These are phyloP conservation scores for Acheta domesticus DNA, from an alignment of 2,888 invertebrate genomes.

Conservation along the genomic window DNA sequence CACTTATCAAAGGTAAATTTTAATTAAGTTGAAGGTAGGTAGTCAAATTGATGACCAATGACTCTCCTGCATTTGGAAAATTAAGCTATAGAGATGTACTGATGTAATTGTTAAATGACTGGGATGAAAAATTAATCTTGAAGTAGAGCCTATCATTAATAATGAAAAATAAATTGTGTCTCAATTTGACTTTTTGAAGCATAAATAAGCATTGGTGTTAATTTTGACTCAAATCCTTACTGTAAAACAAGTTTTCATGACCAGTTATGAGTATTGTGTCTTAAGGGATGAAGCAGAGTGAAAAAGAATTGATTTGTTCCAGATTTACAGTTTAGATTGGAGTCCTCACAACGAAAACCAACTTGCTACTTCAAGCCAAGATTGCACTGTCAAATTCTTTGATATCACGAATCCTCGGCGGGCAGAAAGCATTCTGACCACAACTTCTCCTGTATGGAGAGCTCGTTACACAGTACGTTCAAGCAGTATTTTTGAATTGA, in stretches of 20 bases:
- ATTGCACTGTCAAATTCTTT: constrained; percentile 92
- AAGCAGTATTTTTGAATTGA: background rate
- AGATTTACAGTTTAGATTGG: constrained; percentile 95
- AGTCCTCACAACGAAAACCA: constrained; percentile 81
- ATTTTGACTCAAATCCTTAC: too few species aligned
- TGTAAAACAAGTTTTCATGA: too few species aligned
- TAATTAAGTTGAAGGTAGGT: background rate
- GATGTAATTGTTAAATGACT: too few species aligned
- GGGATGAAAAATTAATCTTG: too few species aligned
- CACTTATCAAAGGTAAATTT: constrained; percentile 64
- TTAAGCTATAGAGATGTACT: too few species aligned
- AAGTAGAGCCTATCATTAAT: too few species aligned
- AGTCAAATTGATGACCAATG: too few species aligned
- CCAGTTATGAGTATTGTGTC: background rate
- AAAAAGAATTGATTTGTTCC: constrained; percentile 43
- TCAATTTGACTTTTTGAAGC: too few species aligned
- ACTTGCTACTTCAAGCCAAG: constrained; percentile 88
- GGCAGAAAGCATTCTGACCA: constrained; percentile 79
- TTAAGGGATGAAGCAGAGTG: background rate
- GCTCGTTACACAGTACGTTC: constrained; percentile 74
- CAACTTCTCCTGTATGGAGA: constrained; percentile 86
- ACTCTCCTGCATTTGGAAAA: too few species aligned
- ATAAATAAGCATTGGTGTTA: too few species aligned
- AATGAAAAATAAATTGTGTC: too few species aligned
- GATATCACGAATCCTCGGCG: constrained; percentile 81